These are phyloP conservation scores for Zeus faber DNA, from an alignment of 2,113 vertebrate species.

Conservation along the genomic window DNA sequence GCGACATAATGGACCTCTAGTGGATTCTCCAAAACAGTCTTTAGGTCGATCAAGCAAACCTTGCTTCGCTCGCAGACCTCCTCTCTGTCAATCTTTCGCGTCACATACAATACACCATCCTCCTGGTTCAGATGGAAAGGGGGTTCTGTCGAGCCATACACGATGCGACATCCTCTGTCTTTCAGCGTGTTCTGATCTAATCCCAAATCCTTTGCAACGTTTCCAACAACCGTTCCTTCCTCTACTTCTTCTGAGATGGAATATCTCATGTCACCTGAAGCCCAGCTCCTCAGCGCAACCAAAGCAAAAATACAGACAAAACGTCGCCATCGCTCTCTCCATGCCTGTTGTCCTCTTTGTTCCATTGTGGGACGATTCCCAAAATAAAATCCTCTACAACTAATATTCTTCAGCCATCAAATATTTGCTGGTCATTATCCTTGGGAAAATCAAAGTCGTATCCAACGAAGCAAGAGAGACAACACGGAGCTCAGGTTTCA, in stretches of 20 bases:
- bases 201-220: conserved; percentile 71
- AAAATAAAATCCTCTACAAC: conserved; percentile 25
- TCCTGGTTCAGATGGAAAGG: conserved; percentile 57
- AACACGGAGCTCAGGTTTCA: not conserved
- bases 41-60: conserved; percentile 61
- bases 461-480: not conserved
- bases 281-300: conserved; percentile 33
- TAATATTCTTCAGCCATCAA: not conserved
- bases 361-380: conserved; percentile 28
- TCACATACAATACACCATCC: conserved; percentile 62
- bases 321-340: conserved; percentile 19
- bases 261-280: conserved; percentile 63
- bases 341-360: conserved; percentile 29
- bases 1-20: conserved; percentile 78
- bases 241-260: conserved; percentile 59
- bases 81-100: conserved; percentile 61
- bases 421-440: not conserved
- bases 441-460: not conserved
- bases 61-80: conserved; percentile 52
- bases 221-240: conserved; percentile 60
- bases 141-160: conserved; percentile 43
- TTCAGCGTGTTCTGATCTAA: conserved; percentile 48
- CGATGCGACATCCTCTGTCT: conserved; percentile 59
- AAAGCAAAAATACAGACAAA: conserved; percentile 10
- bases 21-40: conserved; percentile 70